phyloP scores from a whole-genome alignment of 2,888 invertebrate genomes.

The Embidobia sp. region DNA sequence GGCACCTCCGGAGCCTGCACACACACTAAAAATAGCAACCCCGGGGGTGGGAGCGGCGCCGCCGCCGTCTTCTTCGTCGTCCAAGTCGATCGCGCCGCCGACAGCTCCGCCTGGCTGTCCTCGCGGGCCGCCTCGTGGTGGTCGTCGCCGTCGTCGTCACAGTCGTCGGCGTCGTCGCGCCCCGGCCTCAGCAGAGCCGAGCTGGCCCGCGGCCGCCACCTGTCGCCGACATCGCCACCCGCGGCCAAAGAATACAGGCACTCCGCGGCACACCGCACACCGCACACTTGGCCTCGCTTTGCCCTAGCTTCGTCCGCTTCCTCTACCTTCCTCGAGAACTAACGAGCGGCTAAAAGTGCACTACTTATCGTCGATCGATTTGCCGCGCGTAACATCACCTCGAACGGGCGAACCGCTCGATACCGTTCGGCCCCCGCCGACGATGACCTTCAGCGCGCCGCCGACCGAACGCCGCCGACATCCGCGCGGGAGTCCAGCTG shows the following conservation, averaged over 20 bases:
- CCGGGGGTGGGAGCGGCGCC: slow-evolving; percentile 65
- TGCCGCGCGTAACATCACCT: slow-evolving; percentile 57
- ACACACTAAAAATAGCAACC: slow-evolving; percentile 63
- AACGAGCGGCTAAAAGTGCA: slow-evolving; percentile 41
- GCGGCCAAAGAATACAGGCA: background rate
- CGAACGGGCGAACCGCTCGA: slow-evolving; percentile 47
- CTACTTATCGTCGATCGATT: slow-evolving; percentile 59
- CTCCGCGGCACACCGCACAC: slow-evolving; percentile 14
- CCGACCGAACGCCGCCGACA: slow-evolving; percentile 30
- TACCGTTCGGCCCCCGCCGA: slow-evolving; percentile 51
- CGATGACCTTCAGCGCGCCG: slow-evolving; percentile 52
- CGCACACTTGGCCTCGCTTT: background rate
- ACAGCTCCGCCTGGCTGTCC: slow-evolving; percentile 71
- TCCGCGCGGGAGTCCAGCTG: too few species aligned
- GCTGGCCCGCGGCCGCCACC: slow-evolving; percentile 17
- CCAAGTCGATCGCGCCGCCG: slow-evolving; percentile 31
- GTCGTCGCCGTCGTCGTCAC: slow-evolving; percentile 37
- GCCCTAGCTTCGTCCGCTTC: background rate
- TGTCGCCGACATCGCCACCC: slow-evolving; percentile 39
- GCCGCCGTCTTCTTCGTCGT: slow-evolving; percentile 67
- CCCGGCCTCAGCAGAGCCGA: slow-evolving; percentile 11
- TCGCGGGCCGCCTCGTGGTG: slow-evolving; percentile 15
- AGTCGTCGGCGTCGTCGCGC: slow-evolving; percentile 65
- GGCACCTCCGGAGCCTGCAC: slow-evolving; percentile 52
- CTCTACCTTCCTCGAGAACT: slow-evolving; percentile 8